Conservation (phyloP, 1,140 invertebrate genomes). For the Atta colombica region DNA sequence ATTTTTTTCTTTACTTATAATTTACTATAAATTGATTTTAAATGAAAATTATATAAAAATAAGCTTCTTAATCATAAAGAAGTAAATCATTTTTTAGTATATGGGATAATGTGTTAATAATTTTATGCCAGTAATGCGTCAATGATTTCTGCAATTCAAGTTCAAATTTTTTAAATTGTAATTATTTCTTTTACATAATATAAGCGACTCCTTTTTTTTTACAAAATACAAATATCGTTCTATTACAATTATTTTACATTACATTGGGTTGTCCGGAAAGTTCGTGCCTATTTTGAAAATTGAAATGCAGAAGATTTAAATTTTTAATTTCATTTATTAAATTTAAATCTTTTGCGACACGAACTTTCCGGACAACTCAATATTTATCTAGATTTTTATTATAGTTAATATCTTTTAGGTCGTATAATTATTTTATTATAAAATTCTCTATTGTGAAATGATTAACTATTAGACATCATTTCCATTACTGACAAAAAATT, state of each 20-base stretch:
- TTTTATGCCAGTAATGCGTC: not conserved
- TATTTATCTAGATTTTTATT: not conserved
- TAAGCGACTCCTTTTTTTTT: not conserved
- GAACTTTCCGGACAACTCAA: too few species aligned
- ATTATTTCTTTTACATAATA: not conserved
- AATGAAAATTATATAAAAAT: conserved; percentile 1
- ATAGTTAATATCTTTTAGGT: not conserved
- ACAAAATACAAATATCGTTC: not conserved
- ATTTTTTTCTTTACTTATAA: not conserved
- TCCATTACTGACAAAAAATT: not conserved
- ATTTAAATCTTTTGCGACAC: too few species aligned
- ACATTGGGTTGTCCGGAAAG: not conserved
- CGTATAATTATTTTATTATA: not conserved
- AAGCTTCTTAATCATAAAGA: not conserved
- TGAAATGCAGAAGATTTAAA: too few species aligned
- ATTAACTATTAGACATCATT: not conserved
- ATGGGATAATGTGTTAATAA: not conserved
- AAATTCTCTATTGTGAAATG: not conserved
- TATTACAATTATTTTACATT: not conserved
- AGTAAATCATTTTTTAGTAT: not conserved
- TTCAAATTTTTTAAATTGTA: not conserved
- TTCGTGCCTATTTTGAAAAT: too few species aligned
- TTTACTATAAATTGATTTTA: not conserved
- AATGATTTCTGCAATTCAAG: not conserved
- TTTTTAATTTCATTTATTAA: too few species aligned